Base-by-base conservation (phyloP, 2,113 vertebrate species). In the Brachyistius frenatus region DNA sequence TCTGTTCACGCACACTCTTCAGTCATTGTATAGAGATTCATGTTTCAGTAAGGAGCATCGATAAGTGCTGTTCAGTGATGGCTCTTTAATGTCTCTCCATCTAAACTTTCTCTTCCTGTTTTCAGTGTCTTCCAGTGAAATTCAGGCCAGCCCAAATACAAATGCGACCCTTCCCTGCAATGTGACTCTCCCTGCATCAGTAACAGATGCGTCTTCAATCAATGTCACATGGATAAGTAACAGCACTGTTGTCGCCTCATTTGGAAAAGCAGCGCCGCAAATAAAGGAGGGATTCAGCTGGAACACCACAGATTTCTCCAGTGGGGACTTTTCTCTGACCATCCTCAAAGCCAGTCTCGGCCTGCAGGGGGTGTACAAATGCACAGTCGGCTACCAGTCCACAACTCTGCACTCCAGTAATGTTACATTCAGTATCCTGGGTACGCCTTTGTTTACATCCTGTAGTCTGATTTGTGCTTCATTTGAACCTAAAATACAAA, bases 311-410 rank as follows among this genome's bases (percentile, higher is more conserved):
- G 39, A 14, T 10, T 86, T 91, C 3, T 2, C 80, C 66, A 83
- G 53, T n/a, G 94, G 91, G 10, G 87, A 88, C 66, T 94, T 92
- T 78, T 93, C 92, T 4, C 67, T 95, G 74, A 92, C 54, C 1
- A 8, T 94, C 64, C 82, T 89, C 65, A 89, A 78, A 15, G 64
- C 86, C n/a, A 75, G 76, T 33, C 62, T 90, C 6, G 23, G 57
- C 58, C 86, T 89, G 65, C 92, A 94, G 82, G 95, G 94, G 33
- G 8, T 80, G n/a, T 95, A 94, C 46, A 68, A 91, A 76, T 95
- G 95, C 84, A 87, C 37, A 0, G 71, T 94, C 66, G 76, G 39
- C 79, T 86, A 91, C 87, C 92, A 94, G 69, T 73, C 66, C 57
- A 83, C 76, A 14, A 5, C 37, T 50, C 74, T 87, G 39, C 72